These are phyloP conservation scores for Mechanitis messenoides DNA, from an alignment of 2,888 invertebrate genomes.

Conservation along the genomic window DNA sequence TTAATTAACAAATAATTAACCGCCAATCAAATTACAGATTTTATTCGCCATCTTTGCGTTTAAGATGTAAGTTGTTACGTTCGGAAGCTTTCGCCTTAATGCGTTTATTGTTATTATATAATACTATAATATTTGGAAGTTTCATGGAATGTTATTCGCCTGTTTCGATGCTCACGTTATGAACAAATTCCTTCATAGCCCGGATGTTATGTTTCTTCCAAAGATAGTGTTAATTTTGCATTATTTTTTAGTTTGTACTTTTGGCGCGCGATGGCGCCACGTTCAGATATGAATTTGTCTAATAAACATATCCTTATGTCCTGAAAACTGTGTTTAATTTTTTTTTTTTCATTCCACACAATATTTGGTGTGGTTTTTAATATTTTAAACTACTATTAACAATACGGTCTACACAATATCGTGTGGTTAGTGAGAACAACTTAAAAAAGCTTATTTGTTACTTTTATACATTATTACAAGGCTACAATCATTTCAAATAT, in stretches of 20 bases:
- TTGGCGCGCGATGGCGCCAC: slow-evolving; percentile 42
- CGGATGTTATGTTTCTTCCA: slow-evolving; percentile 69
- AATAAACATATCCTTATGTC: slow-evolving; percentile 76
- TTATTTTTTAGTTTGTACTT: slow-evolving; percentile 53
- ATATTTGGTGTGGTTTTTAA: background rate
- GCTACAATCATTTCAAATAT: no score
- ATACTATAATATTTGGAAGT: slow-evolving; percentile 43
- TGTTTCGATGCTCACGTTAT: slow-evolving; percentile 33
- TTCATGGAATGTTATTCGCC: slow-evolving; percentile 34
- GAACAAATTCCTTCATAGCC: slow-evolving; percentile 48
- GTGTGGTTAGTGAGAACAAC: no score
- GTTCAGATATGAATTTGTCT: slow-evolving; percentile 67
- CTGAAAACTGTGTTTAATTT: slow-evolving; percentile 44
- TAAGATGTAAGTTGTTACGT: slow-evolving; percentile 7
- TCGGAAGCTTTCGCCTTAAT: slow-evolving; percentile 35
- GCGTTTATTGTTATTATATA: slow-evolving; percentile 36
- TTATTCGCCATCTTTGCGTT: background rate
- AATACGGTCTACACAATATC: no score
- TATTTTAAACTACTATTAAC: no score
- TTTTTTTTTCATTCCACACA: slow-evolving; percentile 16
- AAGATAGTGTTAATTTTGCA: slow-evolving; percentile 69
- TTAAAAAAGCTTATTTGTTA: no score
- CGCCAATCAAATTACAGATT: no score
- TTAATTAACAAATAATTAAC: no score
- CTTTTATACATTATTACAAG: no score